Base-by-base conservation (phyloP, 2,888 invertebrate species). In the Therioaphis trifolii region DNA sequence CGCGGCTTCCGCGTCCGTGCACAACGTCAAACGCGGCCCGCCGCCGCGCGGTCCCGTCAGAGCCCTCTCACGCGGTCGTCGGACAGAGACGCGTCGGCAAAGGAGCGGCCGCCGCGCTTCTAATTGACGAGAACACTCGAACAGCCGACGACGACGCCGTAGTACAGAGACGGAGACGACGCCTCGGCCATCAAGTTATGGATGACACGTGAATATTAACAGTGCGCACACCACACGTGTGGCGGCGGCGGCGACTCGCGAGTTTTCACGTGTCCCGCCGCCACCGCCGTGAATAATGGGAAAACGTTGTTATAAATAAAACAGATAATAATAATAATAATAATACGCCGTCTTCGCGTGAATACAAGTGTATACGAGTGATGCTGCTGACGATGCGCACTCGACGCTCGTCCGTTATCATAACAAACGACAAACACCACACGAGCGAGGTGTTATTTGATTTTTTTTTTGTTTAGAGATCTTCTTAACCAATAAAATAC, bases 171-270 rank as follows among this genome's bases (percentile, higher is more conserved):
- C 18, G 27, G n/a, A 61, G 43, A 11, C 40, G 69, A 58, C 79
- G 68, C n/a, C n/a, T n/a, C n/a, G n/a, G n/a, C n/a, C n/a, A n/a
- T 68, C 69, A 79, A 79, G 79, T 79, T 71, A 71, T 55, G 79
- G 58, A 79, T 15, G 79, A 79, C 79, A 69, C 43, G 79, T 69
- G 40, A 69, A 52, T 35, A 35, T 79, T 58, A 80, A 80, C 61
- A 58, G 43, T 15, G 40, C 52, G 40, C 78, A 78, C 15, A 35
- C 5, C 43, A 24, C 24, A 58, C 58, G 21, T 21, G 58, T 58
- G 58, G 21, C 24, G 55, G 58, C 24, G 21, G n/a, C 5, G 18
- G 52, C 18, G 52, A n/a, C n/a, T 52, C 35, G 52, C 72, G n/a
- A 29, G 35, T 24, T 35, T 40, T 55, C 52, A 35, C 72, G 52